Base-by-base conservation (phyloP, 37 sponge, comb jelly and placozoan species). In the Aplysina aerophoba region DNA sequence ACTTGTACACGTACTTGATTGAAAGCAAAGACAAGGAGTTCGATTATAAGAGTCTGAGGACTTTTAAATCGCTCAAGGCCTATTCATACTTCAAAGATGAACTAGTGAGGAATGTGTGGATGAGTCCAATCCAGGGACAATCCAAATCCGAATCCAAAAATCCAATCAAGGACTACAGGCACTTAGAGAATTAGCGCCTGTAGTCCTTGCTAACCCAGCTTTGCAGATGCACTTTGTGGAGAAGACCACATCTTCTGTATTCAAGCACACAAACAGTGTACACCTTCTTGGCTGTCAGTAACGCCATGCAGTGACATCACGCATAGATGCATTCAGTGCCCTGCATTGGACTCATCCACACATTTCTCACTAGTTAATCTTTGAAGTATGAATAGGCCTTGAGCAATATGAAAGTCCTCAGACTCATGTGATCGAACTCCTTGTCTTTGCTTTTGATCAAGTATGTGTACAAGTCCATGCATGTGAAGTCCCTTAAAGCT, bases 371-470 rank as follows among this genome's bases (percentile, higher is more conserved):
- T 67, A 67, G 69, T 22, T 22, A 13, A 27, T 67, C 22, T 14
- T 21, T 24, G 22, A 67, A 67, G 28, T 67, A 67, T 14, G 28
- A 16, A 22, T 67, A 67, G 69, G 22, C 69, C n/a, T 67, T 67
- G 25, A 67, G 27, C n/a, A 27, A 67, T 22, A 25, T 67, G 69
- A 67, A 67, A 25, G 69, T 25, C n/a, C 69, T 15, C 27, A 67
- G 28, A 58, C 59, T 58, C 59, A 20, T 58, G 17, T 20, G 15
- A 58, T 58, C 59, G 19, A 58, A 58, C 17, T 58, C 19, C 19
- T 58, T 58, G n/a, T 67, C 69, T 27, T 67, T 67, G n/a, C 69
- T 67, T n/a, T 67, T 27, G 69, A 67, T 67, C 69, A 67, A n/a
- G 28, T 67, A 67, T 21, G 69, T 67, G 69, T 67, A 67, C 22